Base-by-base conservation (phyloP, 1,140 invertebrate species). In the Cecropterus lyciades region DNA sequence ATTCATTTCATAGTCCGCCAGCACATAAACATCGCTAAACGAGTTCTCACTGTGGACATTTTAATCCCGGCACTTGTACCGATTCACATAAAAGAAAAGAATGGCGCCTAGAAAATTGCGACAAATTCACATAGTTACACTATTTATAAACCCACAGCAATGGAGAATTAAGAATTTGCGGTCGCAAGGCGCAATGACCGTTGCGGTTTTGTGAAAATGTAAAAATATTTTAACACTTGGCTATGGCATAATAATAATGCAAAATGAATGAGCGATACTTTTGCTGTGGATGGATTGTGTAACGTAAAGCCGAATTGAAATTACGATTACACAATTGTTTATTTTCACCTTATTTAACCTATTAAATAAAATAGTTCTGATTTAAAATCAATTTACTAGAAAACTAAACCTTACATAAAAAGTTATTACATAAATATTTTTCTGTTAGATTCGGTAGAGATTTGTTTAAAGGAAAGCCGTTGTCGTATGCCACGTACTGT, bases 111-210 rank as follows among this genome's bases (percentile, higher is more conserved):
- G 63, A 49, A 71, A 64, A 69, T 72, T 72, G 67, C 67, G 59
- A 56, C 52, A 69, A 69, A 72, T 69, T 67, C 64, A 62, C 67
- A 65, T 68, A 64, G 67, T 69, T 65, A 72, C 60, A 51, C 53
- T 64, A 67, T 69, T 69, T 69, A 71, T 60, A 65, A 62, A 55
- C 45, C 51, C 51, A 27, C 37, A 53, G 52, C 59, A 70, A 70
- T 65, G 60, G 17, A 33, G 48, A 59, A 64, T 69, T 65, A 67
- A 66, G 42, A 69, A 65, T 65, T 65, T 74, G 66, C 56, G 72
- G 72, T 69, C 48, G 17, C 40, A 15, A 30, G 27, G 72, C 40
- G 55, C 73, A 57, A 70, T 62, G 73, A 72, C 73, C 70, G 65
- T 2, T 27, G 55, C 52, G 69, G 46, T 63, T 65, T 69, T 57